Base-by-base conservation (phyloP, 1,140 invertebrate genomes). In the Drosophila ercepeae region DNA sequence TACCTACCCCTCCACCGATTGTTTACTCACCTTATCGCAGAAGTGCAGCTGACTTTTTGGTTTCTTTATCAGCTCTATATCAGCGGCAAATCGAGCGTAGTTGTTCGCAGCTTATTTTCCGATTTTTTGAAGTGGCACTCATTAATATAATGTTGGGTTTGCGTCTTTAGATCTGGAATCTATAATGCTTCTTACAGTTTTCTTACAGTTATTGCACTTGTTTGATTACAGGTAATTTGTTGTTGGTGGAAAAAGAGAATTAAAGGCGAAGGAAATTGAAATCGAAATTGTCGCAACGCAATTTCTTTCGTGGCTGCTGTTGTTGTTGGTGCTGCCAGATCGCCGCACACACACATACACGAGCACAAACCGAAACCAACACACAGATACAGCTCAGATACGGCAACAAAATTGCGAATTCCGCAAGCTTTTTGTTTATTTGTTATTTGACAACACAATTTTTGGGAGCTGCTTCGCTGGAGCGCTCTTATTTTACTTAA, bases 291-390 rank as follows among this genome's bases (percentile, higher is more conserved):
- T 78, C 83, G 63, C 74, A 88, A 86, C 81, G 82, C 81, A 86
- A 81, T 86, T 86, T 74, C 73, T 77, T 79, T 82, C 65, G 53
- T 77, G 55, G 72, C 42, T 67, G 72, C 48, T 84, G 82, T 81
- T 84, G 78, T 83, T 83, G 75, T 84, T 83, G 64, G 75, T 83
- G 79, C 53, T 84, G 78, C 79, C 79, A 83, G 79, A 84, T 78
- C 79, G 79, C 52, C 52, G 59, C 46, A 75, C 78, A 70, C 45
- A 25, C 59, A 69, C 32, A 39, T 8, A 39, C 36, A 36, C 16
- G 16, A 34, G 14, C 65, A 49, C 32, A 23, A 34, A 70, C 48
- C 1, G 13, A 39, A 14, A 46, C 53, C 44, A 14, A 21, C 36
- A 13, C 36, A 49, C 54, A 53, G 23, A 21, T 27, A 63, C 46